Base-by-base conservation (phyloP, 2,113 vertebrate species). In the Numida meleagris region DNA sequence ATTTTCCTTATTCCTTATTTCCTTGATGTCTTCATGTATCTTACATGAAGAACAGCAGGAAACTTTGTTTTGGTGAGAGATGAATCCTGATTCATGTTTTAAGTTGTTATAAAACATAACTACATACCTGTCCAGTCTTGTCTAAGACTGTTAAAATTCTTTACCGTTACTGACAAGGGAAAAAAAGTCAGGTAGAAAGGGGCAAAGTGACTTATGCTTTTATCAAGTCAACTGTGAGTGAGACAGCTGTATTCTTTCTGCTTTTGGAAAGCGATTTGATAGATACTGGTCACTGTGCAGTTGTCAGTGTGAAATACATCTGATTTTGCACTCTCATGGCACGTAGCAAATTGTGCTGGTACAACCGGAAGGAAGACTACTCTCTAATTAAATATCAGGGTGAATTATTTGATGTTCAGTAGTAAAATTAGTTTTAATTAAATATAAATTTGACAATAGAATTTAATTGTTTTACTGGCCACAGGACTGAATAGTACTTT, bases 371-470 rank as follows among this genome's bases (percentile, higher is more conserved):
- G 62, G 29, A 71, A 48, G 31, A 31, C 23, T 70, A 40, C 9
- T 82, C 31, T 61, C 25, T 68, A 71, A 57, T 55, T 50, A 92
- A 89, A 51, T 77, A 91, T 36, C 57, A 67, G 50, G 24, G 29
- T 50, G 55, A 92, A 70, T 74, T 82, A 73, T 85, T 29, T 92
- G 58, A 4, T 79, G 38, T 59, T 89, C 4, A 2, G 31, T 42
- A 89, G 15, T 76, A 89, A 92, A 82, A 89, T 59, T 80, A 83
- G 25, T 71, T 90, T 80, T 83, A 63, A 90, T 88, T 83, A 81
- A 59, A 74, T 94, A 86, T 83, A 65, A 73, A 82, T 53, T 42
- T 63, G 20, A 70, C 51, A 67, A 71, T 40, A 53, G 40, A 62
- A 85, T 91, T 88, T 36, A 93, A 81, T 77, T 72, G 58, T 92